Evolutionary conservation across 2,888 invertebrate species (phyloP), one percentile per base, ranked within the genome.

Genomic region (Antheraea yamamai): DNA sequence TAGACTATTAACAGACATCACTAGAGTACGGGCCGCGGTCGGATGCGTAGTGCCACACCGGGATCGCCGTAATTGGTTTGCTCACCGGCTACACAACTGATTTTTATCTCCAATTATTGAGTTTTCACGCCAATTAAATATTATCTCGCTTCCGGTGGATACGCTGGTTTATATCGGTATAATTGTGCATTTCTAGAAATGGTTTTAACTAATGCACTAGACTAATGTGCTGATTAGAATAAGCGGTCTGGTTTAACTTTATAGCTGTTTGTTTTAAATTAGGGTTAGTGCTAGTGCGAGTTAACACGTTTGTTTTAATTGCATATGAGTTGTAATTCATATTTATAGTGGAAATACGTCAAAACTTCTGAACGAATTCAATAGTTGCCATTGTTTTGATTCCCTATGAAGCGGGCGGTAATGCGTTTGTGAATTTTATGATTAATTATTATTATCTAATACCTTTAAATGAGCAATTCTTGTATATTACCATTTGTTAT

Each of bases 81-180:
- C 89, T 86, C 86, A 80, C 84, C 85, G 78, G 76, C 77, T 86
- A 86, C 87, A 86, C 87, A 87, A 87, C 88, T 88, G 94, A 94
- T 94, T 93, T 93, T 93, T 94, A 94, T 94, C 94, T 91, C 81
- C 91, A 92, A 92, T 93, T 93, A 93, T 94, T 93, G 93, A 92
- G 92, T 93, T 94, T 94, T 94, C 93, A 91, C 94, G 92, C 92
- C 93, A 94, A 94, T 93, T 94, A 94, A 91, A 91, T 90, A 91
- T 89, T 90, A 93, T 92, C 92, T 91, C 83, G 85, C 85, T 92
- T 92, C 93, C 91, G 91, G 88, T 88, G 92, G 91, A 91, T 89
- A 88, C 87, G 85, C 86, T 85, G 79, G 81, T 84, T 84, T 86
- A 87, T 85, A 82, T 88, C 82, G 87, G 87, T 87, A 85, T 83